Percentiles rank a stretch among this genome's conserved stretches.
Evolutionary conservation across 2,888 invertebrate genomes (phyloP).

Genomic region (Pediacus dermestoides): DNA sequence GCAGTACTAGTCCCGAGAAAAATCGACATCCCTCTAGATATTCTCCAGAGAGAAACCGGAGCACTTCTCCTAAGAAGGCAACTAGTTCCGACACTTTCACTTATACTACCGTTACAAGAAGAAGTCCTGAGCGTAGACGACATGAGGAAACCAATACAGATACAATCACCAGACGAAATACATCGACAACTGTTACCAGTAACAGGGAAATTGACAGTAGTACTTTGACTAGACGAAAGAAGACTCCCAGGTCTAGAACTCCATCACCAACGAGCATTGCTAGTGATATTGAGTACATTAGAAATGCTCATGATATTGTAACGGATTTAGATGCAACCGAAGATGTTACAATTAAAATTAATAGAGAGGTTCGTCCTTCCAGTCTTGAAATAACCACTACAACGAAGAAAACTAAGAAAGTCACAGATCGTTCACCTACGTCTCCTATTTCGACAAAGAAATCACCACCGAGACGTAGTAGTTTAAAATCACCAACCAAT

Average conservation of each 20-base stretch:
- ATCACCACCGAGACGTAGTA: slow-evolving; percentile 18
- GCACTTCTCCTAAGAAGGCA: slow-evolving; percentile 3
- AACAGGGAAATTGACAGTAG: slow-evolving; percentile 28
- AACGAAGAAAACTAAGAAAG: slow-evolving; percentile 32
- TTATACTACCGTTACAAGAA: slow-evolving; percentile 3
- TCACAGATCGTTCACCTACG: slow-evolving; percentile 41
- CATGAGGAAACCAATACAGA: slow-evolving; percentile 21
- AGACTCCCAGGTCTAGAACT: slow-evolving; percentile 31
- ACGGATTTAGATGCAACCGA: slow-evolving; percentile 43
- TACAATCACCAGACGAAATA: slow-evolving; percentile 28
- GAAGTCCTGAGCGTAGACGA: slow-evolving; percentile 7
- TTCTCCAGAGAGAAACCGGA: slow-evolving; percentile 16
- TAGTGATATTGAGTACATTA: slow-evolving; percentile 53
- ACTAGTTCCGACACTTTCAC: slow-evolving; percentile 1
- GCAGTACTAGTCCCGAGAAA: slow-evolving; percentile 51
- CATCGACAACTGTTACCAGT: slow-evolving; percentile 14
- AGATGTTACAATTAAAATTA: slow-evolving; percentile 21
- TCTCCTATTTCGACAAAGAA: slow-evolving; percentile 28
- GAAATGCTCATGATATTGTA: slow-evolving; percentile 34
- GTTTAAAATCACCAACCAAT: slow-evolving; percentile 23
- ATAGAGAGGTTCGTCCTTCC: slow-evolving; percentile 27
- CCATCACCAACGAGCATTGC: slow-evolving; percentile 43
- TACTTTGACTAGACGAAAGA: slow-evolving; percentile 35
- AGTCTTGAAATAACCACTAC: slow-evolving; percentile 32
- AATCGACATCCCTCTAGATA: slow-evolving; percentile 29